A percentile compares a stretch with the other conserved stretches of the same genome.
These are phyloP conservation scores for Leptura quadrifasciata DNA, from an alignment of 2,888 invertebrate genomes.

Conservation along the genomic window DNA sequence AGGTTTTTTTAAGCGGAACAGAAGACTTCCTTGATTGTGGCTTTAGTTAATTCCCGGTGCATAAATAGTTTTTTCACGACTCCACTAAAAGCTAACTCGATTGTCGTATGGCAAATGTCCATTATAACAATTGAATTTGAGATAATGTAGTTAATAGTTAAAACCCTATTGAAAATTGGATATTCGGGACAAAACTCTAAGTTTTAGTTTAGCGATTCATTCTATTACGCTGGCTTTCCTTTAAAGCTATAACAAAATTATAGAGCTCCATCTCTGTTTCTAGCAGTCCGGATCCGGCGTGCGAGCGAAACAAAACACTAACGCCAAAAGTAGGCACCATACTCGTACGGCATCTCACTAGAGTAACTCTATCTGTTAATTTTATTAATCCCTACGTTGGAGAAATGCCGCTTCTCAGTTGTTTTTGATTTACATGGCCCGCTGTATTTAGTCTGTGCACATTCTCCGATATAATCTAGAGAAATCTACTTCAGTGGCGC, in stretches of 20 bases:
- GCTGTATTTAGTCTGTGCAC: slow-evolving; percentile 18
- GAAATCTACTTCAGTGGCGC: background rate
- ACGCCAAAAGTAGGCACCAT: slow-evolving; percentile 53
- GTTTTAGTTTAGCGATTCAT: slow-evolving; percentile 65
- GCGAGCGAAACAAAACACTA: slow-evolving; percentile 47
- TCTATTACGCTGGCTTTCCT: slow-evolving; percentile 71
- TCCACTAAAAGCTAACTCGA: slow-evolving; percentile 49
- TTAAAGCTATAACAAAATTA: slow-evolving; percentile 71
- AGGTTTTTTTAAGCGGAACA: background rate
- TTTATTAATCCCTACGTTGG: slow-evolving; percentile 69
- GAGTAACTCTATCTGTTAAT: slow-evolving; percentile 72
- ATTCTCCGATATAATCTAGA: background rate
- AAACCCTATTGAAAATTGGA: slow-evolving; percentile 71
- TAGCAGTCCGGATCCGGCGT: background rate
- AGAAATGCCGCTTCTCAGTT: slow-evolving; percentile 48
- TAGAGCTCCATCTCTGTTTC: slow-evolving; percentile 53
- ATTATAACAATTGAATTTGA: slow-evolving; percentile 70
- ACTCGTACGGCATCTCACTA: slow-evolving; percentile 58
- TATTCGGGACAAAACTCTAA: slow-evolving; percentile 63
- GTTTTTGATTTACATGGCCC: slow-evolving; percentile 40
- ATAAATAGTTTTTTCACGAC: slow-evolving; percentile 18
- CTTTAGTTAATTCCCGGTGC: background rate
- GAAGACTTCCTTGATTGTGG: background rate
- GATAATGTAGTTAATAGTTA: slow-evolving; percentile 71
- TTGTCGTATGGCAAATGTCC: slow-evolving; percentile 65